These are phyloP conservation scores for Carapus acus DNA, from an alignment of 2,797 vertebrate species.

Conservation along the genomic window DNA sequence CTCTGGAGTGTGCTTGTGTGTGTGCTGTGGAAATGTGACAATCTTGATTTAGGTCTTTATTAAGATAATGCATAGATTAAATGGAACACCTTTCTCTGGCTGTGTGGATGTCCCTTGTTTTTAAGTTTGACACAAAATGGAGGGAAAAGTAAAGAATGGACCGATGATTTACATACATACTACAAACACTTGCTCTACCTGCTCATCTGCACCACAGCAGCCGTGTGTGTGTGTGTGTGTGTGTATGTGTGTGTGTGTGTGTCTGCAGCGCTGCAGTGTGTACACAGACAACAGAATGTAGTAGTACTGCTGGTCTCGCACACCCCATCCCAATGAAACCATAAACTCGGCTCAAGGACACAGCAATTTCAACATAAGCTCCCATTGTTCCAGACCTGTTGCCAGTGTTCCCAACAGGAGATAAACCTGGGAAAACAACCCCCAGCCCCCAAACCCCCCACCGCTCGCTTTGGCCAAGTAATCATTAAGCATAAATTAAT, in stretches of 20 bases:
- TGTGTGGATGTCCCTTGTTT: constrained; percentile 59
- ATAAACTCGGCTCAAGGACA: constrained; percentile 66
- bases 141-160: too few relatives aligned
- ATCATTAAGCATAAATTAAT: constrained; percentile 26
- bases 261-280: constrained; percentile 56
- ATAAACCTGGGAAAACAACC: constrained; percentile 38
- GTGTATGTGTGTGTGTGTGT: constrained; percentile 30
- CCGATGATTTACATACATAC: too few relatives aligned
- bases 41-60: constrained; percentile 81
- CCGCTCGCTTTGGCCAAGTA: constrained; percentile 12
- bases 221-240: constrained; percentile 14
- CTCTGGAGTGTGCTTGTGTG: constrained; percentile 71
- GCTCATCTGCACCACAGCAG: constrained; percentile 40
- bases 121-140: not conserved
- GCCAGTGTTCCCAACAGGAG: constrained; percentile 37
- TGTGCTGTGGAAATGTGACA: constrained; percentile 83
- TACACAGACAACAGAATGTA: constrained; percentile 71
- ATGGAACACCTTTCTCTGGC: constrained; percentile 67
- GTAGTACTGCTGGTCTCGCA: constrained; percentile 61
- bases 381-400: constrained; percentile 54
- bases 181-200: constrained; percentile 19
- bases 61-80: constrained; percentile 79
- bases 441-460: too few relatives aligned
- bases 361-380: constrained; percentile 42
- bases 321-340: constrained; percentile 50